Base-by-base conservation (phyloP, 2,113 vertebrate genomes). In the Hymenochirus boettgeri region DNA sequence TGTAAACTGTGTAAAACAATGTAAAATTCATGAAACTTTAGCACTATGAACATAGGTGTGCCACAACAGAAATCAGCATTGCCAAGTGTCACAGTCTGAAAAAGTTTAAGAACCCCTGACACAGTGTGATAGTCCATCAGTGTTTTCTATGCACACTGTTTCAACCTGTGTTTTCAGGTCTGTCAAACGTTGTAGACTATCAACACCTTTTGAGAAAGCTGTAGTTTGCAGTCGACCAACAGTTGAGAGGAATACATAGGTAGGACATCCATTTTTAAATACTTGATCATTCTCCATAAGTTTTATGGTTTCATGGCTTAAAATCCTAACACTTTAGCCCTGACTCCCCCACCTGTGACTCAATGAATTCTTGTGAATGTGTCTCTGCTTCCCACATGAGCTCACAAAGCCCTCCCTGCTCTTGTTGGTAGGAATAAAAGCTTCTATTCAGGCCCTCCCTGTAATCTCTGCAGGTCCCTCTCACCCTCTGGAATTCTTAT, bases 311-410 rank as follows among this genome's bases (percentile, higher is more conserved):
- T 42, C 75, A 80, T 80, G 77, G 75, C 79, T 79, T 73, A 78
- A 83, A 82, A 82, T 85, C 80, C 71, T 54, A 75, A 81, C 77
- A 82, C 74, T 82, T 60, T 60, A 59, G 56, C 84, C 61, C 82
- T 83, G 83, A 84, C 86, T 89, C 88, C 87, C 86, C 88, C 81
- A 89, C 87, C 87, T 86, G 87, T 86, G 85, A 90, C 85, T 86
- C 88, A 82, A 81, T 77, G 83, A 86, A 88, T 89, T 88, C 85
- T 81, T 85, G 84, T 81, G 77, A 85, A 85, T 82, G 84, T 82
- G 84, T 87, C 87, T 88, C 87, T 89, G 82, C 74, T 81, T 88
- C 85, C 81, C 85, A 84, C 86, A 85, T 77, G 80, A 79, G 80
- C 78, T 82, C 86, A 90, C 85, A 89, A 89, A 89, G 84, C 79